Evolutionary conservation across 2,797 vertebrate genomes (phyloP), one percentile per base, ranked within the genome.

Genomic region (Lemur catta): DNA sequence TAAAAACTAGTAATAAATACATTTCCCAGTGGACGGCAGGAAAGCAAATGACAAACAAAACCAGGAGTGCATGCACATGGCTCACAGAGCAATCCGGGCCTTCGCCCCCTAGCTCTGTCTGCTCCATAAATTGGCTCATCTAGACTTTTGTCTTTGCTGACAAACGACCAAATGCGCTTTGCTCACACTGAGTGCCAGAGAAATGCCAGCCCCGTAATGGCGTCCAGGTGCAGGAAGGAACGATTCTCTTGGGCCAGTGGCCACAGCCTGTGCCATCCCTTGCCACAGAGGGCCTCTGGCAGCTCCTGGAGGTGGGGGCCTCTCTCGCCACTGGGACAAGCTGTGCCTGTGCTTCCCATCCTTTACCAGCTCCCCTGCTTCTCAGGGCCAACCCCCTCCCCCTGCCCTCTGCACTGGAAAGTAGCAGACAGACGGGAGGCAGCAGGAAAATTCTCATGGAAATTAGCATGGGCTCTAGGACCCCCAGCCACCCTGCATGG

Each of bases 1-100:
- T 2, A 35, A 74, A 74, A 72, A 41, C 48, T 3, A 11, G 75
- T 4, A 63, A 84, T 14, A 71, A 87, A 26, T 24, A 38, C 38
- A 24, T 22, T 50, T 65, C 84, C 43, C 9, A 1, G 75, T 0
- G 28, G 59, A 65, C 17, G 74, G 69, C 33, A 12, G 55, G 80
- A 55, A 57, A 84, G 63, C 57, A 35, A 57, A 79, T 48, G 93
- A 82, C n/a, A n/a, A 35, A 74, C 59, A 61, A 20, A 55, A 74
- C 38, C 48, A 67, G 85, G 72, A n/a, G 63, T 0, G 1, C 0
- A 1, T 0, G 5, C 2, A 4, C 30, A 2, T 0, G 30, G 87
- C 35, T 75, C 65, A 65, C 17, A 26, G 61, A 38, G 17, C 20
- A 24, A 12, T 22, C 89, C 24, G 55, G 82, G 55, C 72, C 92